These are phyloP conservation scores for Lepidothrix coronata DNA, from an alignment of 2,113 vertebrate species.

Conservation along the genomic window DNA sequence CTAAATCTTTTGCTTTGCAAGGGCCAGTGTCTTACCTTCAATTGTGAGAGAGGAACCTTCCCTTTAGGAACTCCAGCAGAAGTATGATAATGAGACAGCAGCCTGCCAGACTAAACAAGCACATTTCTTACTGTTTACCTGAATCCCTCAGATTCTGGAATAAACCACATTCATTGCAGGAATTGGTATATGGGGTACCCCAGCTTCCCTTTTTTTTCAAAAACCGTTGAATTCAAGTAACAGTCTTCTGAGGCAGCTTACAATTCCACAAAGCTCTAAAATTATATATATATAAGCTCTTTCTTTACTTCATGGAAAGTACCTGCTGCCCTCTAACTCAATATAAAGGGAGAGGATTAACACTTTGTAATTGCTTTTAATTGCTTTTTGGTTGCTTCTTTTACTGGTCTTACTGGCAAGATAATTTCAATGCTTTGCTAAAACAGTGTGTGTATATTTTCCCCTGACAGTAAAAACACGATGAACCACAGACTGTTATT, in stretches of 20 bases:
- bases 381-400: not conserved
- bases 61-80: not conserved
- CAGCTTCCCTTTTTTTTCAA: not conserved
- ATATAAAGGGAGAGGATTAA: not conserved
- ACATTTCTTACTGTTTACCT: not conserved
- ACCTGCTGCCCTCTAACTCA: not conserved
- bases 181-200: not conserved
- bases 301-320: not conserved
- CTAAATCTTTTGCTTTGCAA: not conserved
- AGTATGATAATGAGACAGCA: not conserved
- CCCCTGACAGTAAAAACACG: not conserved
- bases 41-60: not conserved
- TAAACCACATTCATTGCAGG: not conserved
- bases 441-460: not conserved
- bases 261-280: not conserved
- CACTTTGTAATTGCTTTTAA: not conserved
- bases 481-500: not conserved
- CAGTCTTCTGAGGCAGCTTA: accelerated
- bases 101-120: not conserved
- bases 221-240: not conserved
- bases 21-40: not conserved
- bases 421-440: not conserved
- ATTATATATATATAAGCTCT: not conserved
- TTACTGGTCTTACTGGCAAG: not conserved
- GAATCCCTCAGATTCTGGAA: not conserved